phyloP scores from a whole-genome alignment of 2,113 vertebrate species.

The Phalacrocorax aristotelis region DNA sequence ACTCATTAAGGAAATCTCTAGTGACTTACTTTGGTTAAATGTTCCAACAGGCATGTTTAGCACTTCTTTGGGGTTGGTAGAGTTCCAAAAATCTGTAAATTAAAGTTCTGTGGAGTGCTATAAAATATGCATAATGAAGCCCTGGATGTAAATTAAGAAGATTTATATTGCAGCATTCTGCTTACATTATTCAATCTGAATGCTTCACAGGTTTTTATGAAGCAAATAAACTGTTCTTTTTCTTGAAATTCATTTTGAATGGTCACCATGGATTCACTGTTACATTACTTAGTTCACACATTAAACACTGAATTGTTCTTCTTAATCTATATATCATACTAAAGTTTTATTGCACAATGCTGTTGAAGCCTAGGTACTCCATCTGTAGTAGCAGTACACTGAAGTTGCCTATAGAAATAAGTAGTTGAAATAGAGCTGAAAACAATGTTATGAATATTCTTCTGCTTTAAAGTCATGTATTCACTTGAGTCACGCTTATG shows the following conservation, averaged over 20 bases:
- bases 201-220: slow-evolving; percentile 81
- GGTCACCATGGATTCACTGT: slow-evolving; percentile 73
- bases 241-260: slow-evolving; percentile 74
- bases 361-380: slow-evolving; percentile 17
- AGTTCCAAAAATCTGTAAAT: slow-evolving; percentile 80
- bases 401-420: background rate
- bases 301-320: slow-evolving; percentile 68
- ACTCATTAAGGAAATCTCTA: slow-evolving; percentile 76
- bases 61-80: slow-evolving; percentile 74
- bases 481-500: background rate
- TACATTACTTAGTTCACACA: slow-evolving; percentile 67
- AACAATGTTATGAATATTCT: background rate
- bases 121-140: slow-evolving; percentile 82
- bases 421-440: background rate
- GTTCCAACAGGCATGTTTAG: slow-evolving; percentile 78
- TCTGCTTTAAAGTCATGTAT: background rate
- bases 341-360: slow-evolving; percentile 49
- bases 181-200: slow-evolving; percentile 77
- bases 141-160: slow-evolving; percentile 80
- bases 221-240: slow-evolving; percentile 75
- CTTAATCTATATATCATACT: slow-evolving; percentile 68
- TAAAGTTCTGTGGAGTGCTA: slow-evolving; percentile 78
- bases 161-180: slow-evolving; percentile 75
- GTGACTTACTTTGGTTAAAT: slow-evolving; percentile 77
- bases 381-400: background rate